Percentiles rank a stretch among this genome's conserved stretches.
Evolutionary conservation across 2,888 invertebrate species (phyloP).

Genomic region (Sialis lutaria): DNA sequence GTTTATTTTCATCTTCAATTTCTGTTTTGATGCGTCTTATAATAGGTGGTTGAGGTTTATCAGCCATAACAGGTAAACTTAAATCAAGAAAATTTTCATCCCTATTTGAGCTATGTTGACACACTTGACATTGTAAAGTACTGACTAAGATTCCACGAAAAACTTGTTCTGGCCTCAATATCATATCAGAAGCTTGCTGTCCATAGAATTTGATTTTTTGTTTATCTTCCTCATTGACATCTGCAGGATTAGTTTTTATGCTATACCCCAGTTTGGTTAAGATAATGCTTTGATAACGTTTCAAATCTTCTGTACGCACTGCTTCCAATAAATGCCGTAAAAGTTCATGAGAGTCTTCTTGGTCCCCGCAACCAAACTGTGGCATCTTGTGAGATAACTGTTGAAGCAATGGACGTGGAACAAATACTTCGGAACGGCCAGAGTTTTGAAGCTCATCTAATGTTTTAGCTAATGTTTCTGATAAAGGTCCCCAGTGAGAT

Average conservation of each 20-base stretch:
- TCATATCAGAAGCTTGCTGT: slow-evolving; percentile 58
- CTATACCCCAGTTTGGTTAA: slow-evolving; percentile 46
- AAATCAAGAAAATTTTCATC: slow-evolving; percentile 90
- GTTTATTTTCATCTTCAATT: slow-evolving; percentile 33
- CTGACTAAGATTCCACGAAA: slow-evolving; percentile 89
- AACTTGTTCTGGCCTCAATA: slow-evolving; percentile 71
- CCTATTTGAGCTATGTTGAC: slow-evolving; percentile 68
- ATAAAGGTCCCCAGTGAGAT: slow-evolving; percentile 50
- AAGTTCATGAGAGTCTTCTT: slow-evolving; percentile 94
- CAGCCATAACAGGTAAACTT: slow-evolving; percentile 72
- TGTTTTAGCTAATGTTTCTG: slow-evolving; percentile 48
- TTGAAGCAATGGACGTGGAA: slow-evolving; percentile 43
- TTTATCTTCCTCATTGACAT: slow-evolving; percentile 56
- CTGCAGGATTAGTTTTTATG: slow-evolving; percentile 45
- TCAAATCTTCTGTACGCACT: slow-evolving; percentile 55
- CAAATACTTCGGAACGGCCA: slow-evolving; percentile 44
- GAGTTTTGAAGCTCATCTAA: slow-evolving; percentile 46
- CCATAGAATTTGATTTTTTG: slow-evolving; percentile 70
- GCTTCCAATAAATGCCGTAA: slow-evolving; percentile 79
- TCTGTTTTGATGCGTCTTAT: slow-evolving; percentile 24
- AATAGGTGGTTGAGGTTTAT: slow-evolving; percentile 54
- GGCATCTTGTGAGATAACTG: slow-evolving; percentile 50
- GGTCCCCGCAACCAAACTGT: slow-evolving; percentile 84
- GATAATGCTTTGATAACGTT: slow-evolving; percentile 70
- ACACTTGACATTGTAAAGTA: slow-evolving; percentile 76